These are phyloP conservation scores for Drosophila kepulauana DNA, from an alignment of 1,140 invertebrate genomes.

Conservation along the genomic window DNA sequence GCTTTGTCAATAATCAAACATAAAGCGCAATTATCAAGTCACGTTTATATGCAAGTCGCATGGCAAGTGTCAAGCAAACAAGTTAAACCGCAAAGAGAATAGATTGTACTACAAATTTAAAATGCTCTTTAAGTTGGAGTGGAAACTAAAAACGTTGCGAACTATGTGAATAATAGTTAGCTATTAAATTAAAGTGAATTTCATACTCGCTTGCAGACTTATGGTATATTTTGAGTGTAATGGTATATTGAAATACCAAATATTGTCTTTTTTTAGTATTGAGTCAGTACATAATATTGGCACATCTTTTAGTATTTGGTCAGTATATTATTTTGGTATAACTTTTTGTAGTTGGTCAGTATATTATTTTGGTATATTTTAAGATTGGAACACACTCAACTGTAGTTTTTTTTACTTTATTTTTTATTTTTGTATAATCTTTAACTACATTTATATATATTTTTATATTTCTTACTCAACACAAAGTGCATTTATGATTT, in stretches of 20 bases:
- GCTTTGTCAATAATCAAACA: conserved; percentile 27
- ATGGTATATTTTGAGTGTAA: no score
- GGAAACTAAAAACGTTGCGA: background rate
- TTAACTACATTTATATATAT: background rate
- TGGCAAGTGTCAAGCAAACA: background rate
- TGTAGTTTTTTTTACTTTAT: background rate
- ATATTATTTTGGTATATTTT: no score
- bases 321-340: no score
- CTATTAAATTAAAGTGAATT: no score
- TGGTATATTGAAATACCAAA: no score
- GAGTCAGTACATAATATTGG: no score
- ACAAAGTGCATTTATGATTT: conserved; percentile 36
- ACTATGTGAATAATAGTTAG: no score
- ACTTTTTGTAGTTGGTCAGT: no score
- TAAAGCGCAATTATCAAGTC: conserved; percentile 20
- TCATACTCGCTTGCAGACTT: no score
- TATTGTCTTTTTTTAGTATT: no score
- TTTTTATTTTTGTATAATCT: background rate
- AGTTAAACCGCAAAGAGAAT: background rate
- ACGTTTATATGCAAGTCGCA: background rate
- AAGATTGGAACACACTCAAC: no score
- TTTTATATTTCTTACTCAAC: background rate
- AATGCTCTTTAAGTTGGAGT: background rate
- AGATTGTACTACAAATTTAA: background rate
- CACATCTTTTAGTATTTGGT: no score